phyloP scores from a whole-genome alignment of 1,140 invertebrate genomes.

The Euglossa dilemma region DNA sequence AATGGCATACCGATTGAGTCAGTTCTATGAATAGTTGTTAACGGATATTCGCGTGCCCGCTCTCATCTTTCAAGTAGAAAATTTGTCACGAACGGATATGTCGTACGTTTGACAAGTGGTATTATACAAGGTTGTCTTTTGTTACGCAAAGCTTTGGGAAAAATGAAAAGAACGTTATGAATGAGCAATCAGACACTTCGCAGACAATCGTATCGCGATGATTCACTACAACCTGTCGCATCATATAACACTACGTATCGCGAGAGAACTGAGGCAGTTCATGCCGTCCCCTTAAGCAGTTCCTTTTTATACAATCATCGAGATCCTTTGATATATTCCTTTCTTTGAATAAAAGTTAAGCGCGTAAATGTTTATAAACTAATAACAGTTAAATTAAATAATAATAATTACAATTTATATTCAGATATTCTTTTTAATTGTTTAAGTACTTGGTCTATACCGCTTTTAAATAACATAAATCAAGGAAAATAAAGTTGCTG shows the following conservation, averaged over 20 bases:
- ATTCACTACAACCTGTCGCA: slow-evolving; percentile 50
- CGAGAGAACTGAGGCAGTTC: not conserved
- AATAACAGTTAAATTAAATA: not conserved
- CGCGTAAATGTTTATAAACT: not conserved
- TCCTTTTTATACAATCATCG: not conserved
- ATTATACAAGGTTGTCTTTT: not conserved
- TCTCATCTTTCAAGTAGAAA: not conserved
- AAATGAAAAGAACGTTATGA: slow-evolving; percentile 2
- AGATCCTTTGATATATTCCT: not conserved
- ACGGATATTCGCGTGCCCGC: slow-evolving; percentile 23
- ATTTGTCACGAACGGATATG: not conserved
- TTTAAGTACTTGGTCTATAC: not conserved
- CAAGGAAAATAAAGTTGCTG: not conserved
- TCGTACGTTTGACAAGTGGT: not conserved
- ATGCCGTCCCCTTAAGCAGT: not conserved
- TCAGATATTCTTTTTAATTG: not conserved
- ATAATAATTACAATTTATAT: not conserved
- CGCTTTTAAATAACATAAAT: not conserved
- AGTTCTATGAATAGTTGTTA: slow-evolving; percentile 30
- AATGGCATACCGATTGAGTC: slow-evolving; percentile 21
- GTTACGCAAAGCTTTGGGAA: not conserved
- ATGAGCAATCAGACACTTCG: slow-evolving; percentile 34
- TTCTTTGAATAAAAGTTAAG: not conserved
- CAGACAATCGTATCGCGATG: slow-evolving; percentile 37
- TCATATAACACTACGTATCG: not conserved